A percentile compares a stretch with the other conserved stretches of the same genome.
Evolutionary conservation across 2,888 invertebrate species (phyloP).

Genomic region (Drosophila kuntzei): DNA sequence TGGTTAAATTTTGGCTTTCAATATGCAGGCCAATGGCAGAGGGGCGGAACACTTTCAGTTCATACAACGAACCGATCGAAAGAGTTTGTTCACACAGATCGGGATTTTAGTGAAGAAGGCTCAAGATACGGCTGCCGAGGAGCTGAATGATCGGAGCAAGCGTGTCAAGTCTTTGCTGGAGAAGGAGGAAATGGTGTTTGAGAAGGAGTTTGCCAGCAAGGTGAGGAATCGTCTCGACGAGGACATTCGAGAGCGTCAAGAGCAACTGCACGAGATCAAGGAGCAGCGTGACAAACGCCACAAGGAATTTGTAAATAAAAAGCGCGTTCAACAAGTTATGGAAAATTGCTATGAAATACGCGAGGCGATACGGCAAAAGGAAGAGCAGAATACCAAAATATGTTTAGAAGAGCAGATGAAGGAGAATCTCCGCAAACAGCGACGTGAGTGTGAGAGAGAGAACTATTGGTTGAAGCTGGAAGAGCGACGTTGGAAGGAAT

Average conservation of each 20-base stretch:
- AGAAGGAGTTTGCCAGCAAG: conserved; percentile 79
- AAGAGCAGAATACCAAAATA: conserved; percentile 67
- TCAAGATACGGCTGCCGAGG: conserved; percentile 67
- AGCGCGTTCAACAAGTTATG: conserved; percentile 81
- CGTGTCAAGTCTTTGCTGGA: conserved; percentile 72
- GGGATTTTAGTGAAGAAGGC: conserved; percentile 79
- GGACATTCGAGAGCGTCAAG: conserved; percentile 79
- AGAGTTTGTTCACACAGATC: conserved; percentile 79
- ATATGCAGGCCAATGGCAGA: conserved; percentile 55
- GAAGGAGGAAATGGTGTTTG: conserved; percentile 77
- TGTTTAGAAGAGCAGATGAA: conserved; percentile 82
- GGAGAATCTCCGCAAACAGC: conserved; percentile 72
- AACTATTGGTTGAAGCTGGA: conserved; percentile 75
- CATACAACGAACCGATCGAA: conserved; percentile 77
- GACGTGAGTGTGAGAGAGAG: conserved; percentile 65
- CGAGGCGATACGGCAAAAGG: conserved; percentile 75
- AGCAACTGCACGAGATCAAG: conserved; percentile 73
- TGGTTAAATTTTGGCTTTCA: conserved; percentile 1
- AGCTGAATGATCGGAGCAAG: conserved; percentile 70
- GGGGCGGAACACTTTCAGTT: conserved; percentile 71
- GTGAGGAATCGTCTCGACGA: conserved; percentile 81
- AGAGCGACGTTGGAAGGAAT: conserved; percentile 52
- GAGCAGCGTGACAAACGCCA: conserved; percentile 63
- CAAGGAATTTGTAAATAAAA: conserved; percentile 70
- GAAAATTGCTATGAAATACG: conserved; percentile 82